Conservation (phyloP, 1,140 invertebrate species). For the Hydropsyche tenuis region DNA sequence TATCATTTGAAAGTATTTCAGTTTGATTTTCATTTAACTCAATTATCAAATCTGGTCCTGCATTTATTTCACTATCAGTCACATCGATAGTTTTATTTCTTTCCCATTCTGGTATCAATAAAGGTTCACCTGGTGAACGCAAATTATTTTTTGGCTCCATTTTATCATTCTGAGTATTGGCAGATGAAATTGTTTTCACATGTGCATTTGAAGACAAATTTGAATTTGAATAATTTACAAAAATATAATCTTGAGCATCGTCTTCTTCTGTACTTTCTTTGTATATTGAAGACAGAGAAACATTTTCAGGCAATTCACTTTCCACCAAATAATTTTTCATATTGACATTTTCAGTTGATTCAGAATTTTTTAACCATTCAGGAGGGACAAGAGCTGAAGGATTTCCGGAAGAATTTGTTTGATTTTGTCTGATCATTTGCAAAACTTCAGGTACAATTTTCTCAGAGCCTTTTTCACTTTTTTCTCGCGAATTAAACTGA, state of each 20-base stretch:
- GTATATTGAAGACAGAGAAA: conserved; percentile 32
- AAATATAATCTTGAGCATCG: conserved; percentile 47
- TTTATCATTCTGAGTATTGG: conserved; percentile 27
- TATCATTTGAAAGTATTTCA: conserved; percentile 7
- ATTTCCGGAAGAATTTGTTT: conserved; percentile 32
- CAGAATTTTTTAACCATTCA: conserved; percentile 46
- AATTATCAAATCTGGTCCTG: conserved; percentile 8
- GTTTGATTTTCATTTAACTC: conserved; percentile 8
- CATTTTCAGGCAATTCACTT: conserved; percentile 39
- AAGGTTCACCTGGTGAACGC: conserved; percentile 44
- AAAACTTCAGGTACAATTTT: conserved; percentile 48
- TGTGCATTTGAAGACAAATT: conserved; percentile 18
- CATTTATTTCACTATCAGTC: neutral
- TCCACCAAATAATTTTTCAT: conserved; percentile 41
- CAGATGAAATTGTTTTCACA: conserved; percentile 29
- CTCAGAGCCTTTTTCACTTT: conserved; percentile 31
- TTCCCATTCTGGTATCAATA: conserved; percentile 49
- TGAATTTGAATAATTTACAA: conserved; percentile 39
- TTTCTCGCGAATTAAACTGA: conserved; percentile 33
- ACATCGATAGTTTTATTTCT: conserved; percentile 40
- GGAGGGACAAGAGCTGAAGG: conserved; percentile 28
- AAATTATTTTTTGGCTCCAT: neutral
- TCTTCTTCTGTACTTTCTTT: conserved; percentile 45
- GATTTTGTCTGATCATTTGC: conserved; percentile 35
- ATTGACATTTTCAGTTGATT: conserved; percentile 24